Base-by-base conservation (phyloP, 2,888 invertebrate genomes). In the Catocala fraxini region DNA sequence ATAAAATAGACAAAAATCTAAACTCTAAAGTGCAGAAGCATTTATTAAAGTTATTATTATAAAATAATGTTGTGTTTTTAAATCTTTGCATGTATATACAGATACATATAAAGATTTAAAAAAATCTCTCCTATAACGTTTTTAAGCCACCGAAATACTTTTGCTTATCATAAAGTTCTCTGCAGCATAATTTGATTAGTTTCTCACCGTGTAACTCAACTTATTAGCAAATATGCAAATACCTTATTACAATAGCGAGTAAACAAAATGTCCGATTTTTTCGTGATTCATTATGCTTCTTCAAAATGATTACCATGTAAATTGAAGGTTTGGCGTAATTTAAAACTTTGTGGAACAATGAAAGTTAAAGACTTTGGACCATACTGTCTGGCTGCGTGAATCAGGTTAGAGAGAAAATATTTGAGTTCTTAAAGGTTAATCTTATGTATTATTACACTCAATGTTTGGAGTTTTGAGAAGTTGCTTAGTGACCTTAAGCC, bases 301-400 rank as follows among this genome's bases (percentile, higher is more conserved):
- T 48, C 13, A 48, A 59, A 65, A 55, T 51, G 2, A 74, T 71
- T 68, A 68, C 54, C 60, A 65, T 59, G 62, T 57, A 63, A 73
- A 73, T 71, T 49, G 15, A 57, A 67, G 52, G 67, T 67, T 41
- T 34, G 56, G 48, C 51, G 43, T 56, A 39, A 64, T 42, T 59
- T 48, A 41, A 12, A 59, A 63, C 54, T 62, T 58, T 34, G 12
- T 3, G 43, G 45, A 73, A 72, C 46, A 65, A 68, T 63, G 51
- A 65, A 68, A 64, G 56, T 70, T 68, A 25, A 63, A 42, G 12
- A 51, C 6, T 49, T 59, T 54, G 47, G 51, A 33, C 5, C 15
- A 13, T 25, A 11, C 33, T 33, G 49, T 59, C 47, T 48, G 48
- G 43, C 39, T 41, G 9, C 56, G 47, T 56, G 57, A 60, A 56